Evolutionary conservation across 1,140 invertebrate genomes (phyloP), one percentile per base, ranked within the genome.

Genomic region (Leptinotarsa texana): DNA sequence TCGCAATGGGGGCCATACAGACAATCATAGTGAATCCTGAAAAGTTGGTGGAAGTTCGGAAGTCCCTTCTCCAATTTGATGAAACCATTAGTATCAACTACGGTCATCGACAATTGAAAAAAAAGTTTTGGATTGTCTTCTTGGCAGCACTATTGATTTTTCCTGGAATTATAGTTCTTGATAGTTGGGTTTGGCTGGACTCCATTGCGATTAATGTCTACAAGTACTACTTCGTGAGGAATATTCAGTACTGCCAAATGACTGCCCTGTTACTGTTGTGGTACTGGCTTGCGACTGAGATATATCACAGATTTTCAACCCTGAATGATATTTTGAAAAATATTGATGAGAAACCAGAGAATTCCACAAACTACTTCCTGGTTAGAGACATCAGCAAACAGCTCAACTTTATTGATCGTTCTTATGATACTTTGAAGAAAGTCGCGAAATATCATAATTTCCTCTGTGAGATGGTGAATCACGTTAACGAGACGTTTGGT

Each of bases 181-280:
- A 57, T 57, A 57, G 13, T 57, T 57, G 51, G 51, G 51, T 57
- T 17, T 57, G 51, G 51, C 17, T 57, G 13, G 51, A 57, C 15
- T 17, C 0, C 17, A 1, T 57, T 13, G 13, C 1, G 4, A 2
- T 57, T 2, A 0, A 57, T 13, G 1, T n/a, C 13, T 57, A 57
- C 51, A 57, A 57, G 51, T 57, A 57, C 51, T 57, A 15, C n/a
- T 17, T 57, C 51, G 51, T 57, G 15, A 57, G 51, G 51, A 57
- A 57, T 57, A 18, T 57, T 57, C 51, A 57, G 5, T 57, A 57
- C 51, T 57, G 51, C n/a, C 51, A 57, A 57, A 57, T 57, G n/a
- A 57, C 17, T 0, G 0, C 51, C 4, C 1, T 57, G 5, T 2
- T 57, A 18, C 15, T 57, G 51, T 57, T 57, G 51, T 57, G 51